Percentiles rank a stretch among this genome's conserved stretches.
Evolutionary conservation across 2,888 invertebrate species (phyloP).

Genomic region (Macrophya alboannulata): DNA sequence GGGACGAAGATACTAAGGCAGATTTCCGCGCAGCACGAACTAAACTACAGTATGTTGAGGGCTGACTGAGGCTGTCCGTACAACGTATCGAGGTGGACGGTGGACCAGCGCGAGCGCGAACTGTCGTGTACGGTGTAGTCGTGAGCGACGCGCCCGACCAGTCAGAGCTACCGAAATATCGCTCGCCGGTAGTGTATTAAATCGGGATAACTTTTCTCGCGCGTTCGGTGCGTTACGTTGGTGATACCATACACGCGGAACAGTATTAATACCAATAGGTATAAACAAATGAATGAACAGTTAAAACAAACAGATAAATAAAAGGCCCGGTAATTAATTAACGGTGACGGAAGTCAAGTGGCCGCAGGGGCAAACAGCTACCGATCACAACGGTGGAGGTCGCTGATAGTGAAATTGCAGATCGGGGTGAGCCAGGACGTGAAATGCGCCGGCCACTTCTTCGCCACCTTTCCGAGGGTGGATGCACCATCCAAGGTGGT

Average conservation of each 20-base stretch:
- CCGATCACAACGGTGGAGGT: slow-evolving; percentile 35
- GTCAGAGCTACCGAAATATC: slow-evolving; percentile 50
- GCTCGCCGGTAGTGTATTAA: not conserved
- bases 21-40: slow-evolving; percentile 8
- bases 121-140: slow-evolving; percentile 47
- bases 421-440: slow-evolving; percentile 45
- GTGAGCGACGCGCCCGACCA: slow-evolving; percentile 54
- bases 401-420: slow-evolving; percentile 32
- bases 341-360: not conserved
- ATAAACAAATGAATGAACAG: not conserved
- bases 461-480: slow-evolving; percentile 77
- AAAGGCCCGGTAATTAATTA: too few species aligned
- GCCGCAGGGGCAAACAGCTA: not conserved
- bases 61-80: slow-evolving; percentile 40
- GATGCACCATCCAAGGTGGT: slow-evolving; percentile 66
- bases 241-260: not conserved
- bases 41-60: not conserved
- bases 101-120: slow-evolving; percentile 54
- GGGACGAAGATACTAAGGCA: not conserved
- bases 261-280: not conserved
- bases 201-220: not conserved
- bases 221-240: slow-evolving; percentile 15
- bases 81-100: slow-evolving; percentile 38
- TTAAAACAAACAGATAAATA: not conserved
- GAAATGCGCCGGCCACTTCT: slow-evolving; percentile 77